Evolutionary conservation across 2,888 invertebrate genomes (phyloP), one percentile per base, ranked within the genome.

Genomic region (Cinara cedri): DNA sequence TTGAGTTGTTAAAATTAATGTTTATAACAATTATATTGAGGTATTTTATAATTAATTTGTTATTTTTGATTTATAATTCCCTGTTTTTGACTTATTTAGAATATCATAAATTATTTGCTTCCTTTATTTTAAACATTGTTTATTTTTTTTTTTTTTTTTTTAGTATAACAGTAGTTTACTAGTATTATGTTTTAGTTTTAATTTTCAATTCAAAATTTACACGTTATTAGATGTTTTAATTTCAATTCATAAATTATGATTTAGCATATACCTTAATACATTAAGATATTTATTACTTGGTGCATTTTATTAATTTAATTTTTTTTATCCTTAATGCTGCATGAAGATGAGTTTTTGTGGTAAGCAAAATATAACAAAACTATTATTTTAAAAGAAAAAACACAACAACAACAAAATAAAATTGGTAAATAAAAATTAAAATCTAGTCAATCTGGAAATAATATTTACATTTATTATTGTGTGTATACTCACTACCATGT

Each of bases 301-400:
- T 78, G 78, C 78, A 78, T 78, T 68, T 78, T 49, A 78, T 70
- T 60, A 51, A 68, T 68, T 68, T 21, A 78, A 60, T 78, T 26
- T 51, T 76, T 62, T 66, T 78, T 76, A 76, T 60, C n/a, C 6
- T 76, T 57, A 68, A 34, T 78, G 78, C 78, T 78, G 68, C 68
- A 78, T 78, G 70, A 78, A 78, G 78, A 78, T 57, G 71, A 68
- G 14, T 81, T 60, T 74, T 81, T 74, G 63, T 81, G 66, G 75
- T 71, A 63, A 71, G 71, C 81, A 63, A 65, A 54, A 55, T 71
- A 72, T 42, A 76, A 57, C 42, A 54, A 44, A 42, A 54, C 16
- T 75, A 54, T 63, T 63, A 42, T 63, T 54, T 44, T 3, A 54
- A 75, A 65, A 74, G 14, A 34, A 51, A 21, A 62, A 68, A 26